These are phyloP conservation scores for Nansenia antarctica DNA, from an alignment of 2,113 vertebrate genomes.

Conservation along the genomic window DNA sequence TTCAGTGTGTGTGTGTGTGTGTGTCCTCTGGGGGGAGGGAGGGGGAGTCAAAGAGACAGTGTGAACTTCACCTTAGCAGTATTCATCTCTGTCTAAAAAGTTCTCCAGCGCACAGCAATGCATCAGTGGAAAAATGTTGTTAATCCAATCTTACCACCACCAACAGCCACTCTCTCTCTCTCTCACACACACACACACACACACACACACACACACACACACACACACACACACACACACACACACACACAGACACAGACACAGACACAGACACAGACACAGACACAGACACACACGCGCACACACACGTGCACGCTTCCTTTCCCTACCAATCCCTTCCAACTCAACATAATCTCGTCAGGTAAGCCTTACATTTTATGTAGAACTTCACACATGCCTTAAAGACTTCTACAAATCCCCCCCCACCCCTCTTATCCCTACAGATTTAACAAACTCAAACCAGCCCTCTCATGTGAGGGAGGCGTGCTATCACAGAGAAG, in stretches of 20 bases:
- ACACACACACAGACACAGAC: no score
- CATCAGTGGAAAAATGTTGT: no score
- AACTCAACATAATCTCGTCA: no score
- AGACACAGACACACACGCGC: slow-evolving; percentile 6
- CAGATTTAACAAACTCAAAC: background rate
- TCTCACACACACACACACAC: slow-evolving; percentile 7
- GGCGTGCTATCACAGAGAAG: background rate
- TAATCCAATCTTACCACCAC: no score
- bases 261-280: slow-evolving; percentile 18
- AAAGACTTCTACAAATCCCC: slow-evolving; percentile 8
- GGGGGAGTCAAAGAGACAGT: background rate
- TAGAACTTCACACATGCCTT: background rate
- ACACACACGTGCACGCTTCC: slow-evolving; percentile 12
- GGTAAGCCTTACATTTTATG: slow-evolving; percentile 1
- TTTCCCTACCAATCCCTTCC: slow-evolving; percentile 26
- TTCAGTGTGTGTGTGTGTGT: background rate
- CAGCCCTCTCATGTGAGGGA: background rate
- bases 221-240: no score
- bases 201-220: background rate
- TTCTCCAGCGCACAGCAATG: no score
- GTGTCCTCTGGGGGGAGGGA: background rate
- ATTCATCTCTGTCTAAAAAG: no score
- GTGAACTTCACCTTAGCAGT: no score
- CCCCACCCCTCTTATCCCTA: slow-evolving; percentile 1
- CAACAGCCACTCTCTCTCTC: background rate